Percentiles rank a stretch among this genome's conserved stretches.
Conservation (phyloP, 1,140 invertebrate species). For the Platorchestia sp. region DNA sequence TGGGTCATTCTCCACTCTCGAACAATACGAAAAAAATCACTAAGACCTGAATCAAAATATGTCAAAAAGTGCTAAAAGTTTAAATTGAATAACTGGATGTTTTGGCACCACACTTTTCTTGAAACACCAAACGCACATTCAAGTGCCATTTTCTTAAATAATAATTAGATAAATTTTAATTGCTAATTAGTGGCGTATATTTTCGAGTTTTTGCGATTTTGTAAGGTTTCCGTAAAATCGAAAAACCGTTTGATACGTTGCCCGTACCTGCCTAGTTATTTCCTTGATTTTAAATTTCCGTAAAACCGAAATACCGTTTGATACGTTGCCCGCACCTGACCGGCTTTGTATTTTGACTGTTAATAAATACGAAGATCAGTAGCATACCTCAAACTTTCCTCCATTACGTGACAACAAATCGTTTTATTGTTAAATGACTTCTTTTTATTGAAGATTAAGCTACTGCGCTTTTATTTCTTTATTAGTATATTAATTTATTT, state of each 20-base stretch:
- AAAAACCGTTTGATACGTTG: neutral
- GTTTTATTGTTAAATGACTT: neutral
- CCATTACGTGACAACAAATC: neutral
- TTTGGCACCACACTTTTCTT: too few species aligned
- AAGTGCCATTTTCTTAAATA: too few species aligned
- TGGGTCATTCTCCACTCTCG: too few species aligned
- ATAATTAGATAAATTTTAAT: too few species aligned
- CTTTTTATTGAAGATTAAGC: neutral
- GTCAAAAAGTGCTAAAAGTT: too few species aligned
- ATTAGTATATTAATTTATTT: neutral
- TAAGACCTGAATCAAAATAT: too few species aligned
- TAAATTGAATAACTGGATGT: too few species aligned
- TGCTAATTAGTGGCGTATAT: too few species aligned
- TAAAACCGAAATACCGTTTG: neutral
- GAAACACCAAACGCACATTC: too few species aligned
- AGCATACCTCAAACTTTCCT: neutral
- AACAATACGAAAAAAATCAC: too few species aligned
- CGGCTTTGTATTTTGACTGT: too few species aligned
- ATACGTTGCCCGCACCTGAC: neutral
- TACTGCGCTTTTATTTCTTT: neutral
- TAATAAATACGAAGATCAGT: neutral
- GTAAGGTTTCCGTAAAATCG: neutral
- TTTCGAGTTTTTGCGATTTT: too few species aligned
- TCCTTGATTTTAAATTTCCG: neutral
- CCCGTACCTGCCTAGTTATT: neutral